Conservation (phyloP, 2,888 invertebrate genomes). For the Callimorpha dominula region DNA sequence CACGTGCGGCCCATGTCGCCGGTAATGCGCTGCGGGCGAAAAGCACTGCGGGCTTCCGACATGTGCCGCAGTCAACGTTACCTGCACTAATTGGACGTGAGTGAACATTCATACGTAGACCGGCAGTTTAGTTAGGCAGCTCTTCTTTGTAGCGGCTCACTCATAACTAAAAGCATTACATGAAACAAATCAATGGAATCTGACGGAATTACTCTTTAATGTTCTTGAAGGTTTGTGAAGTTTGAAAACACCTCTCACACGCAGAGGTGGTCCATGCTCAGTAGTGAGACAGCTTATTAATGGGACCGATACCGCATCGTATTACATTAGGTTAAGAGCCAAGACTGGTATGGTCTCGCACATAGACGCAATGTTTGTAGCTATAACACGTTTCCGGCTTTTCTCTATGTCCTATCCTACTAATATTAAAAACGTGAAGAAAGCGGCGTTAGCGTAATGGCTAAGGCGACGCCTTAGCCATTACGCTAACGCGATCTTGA, state of each 20-base stretch:
- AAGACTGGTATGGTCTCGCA: too few relatives aligned
- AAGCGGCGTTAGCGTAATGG: too few relatives aligned
- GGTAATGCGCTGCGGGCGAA: conserved; percentile 21
- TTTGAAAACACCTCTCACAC: not conserved
- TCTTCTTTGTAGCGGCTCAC: not conserved
- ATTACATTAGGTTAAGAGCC: not conserved
- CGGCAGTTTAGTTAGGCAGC: not conserved
- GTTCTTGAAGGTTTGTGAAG: not conserved
- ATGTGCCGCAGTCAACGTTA: not conserved
- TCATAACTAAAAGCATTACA: too few relatives aligned
- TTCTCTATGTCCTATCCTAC: not conserved
- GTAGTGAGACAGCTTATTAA: not conserved
- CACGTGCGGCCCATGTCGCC: conserved; percentile 17
- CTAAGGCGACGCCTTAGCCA: too few relatives aligned
- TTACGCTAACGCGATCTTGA: too few relatives aligned
- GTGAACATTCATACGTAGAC: not conserved
- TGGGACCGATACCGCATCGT: not conserved
- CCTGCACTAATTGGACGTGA: not conserved
- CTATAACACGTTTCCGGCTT: not conserved
- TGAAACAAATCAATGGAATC: not conserved
- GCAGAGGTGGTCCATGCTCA: not conserved
- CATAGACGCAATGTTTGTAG: too few relatives aligned
- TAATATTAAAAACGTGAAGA: too few relatives aligned
- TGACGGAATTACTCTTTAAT: not conserved
- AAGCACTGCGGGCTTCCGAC: not conserved